Base-by-base conservation (phyloP, 2,113 vertebrate genomes). In the Oncorhynchus keta region DNA sequence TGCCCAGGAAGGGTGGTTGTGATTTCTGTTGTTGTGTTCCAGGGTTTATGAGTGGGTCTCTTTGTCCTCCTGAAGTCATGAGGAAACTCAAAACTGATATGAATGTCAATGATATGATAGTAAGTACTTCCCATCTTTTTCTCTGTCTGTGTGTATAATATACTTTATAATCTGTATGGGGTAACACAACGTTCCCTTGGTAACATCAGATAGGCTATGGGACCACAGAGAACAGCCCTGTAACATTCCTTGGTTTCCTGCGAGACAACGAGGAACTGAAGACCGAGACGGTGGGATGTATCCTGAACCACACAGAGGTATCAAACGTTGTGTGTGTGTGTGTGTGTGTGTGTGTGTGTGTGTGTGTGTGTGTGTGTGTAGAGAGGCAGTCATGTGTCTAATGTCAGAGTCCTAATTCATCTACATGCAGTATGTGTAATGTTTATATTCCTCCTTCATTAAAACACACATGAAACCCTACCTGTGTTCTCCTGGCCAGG, bases 191-290 rank as follows among this genome's bases (percentile, higher is more conserved):
- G 65, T 20, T 32, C 16, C 28, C 26, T 13, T 66, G 8, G 11
- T 26, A 14, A 28, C 24, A 5, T 24, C 82, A 97, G 96, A 90
- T 93, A 78, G 94, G 26, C 35, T 97, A 96, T 11, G 96, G 96
- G 72, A 95, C 95, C 73, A 97, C 96, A 0, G 96, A 97, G 85
- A 97, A 96, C 88, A 96, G 96, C 73, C 95, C 95, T 0, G 95
- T 94, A 79, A 95, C 95, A 22, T 97, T 97, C 87, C 82, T 93
- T 85, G 91, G 90, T 16, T 93, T 91, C 70, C 88, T 89, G 0
- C 64, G 57, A 5, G 95, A 96, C 85, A 89, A 76, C 18, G 0
- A 92, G 0, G 39, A 84, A 3, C 87, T 79, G 65, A 96, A 87
- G 87, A 84, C 83, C 0, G 83, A 93, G 51, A 95, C 92, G 0